Evolutionary conservation across 2,888 invertebrate genomes (phyloP), one percentile per base, ranked within the genome.

Genomic region (Diarsia mendica): DNA sequence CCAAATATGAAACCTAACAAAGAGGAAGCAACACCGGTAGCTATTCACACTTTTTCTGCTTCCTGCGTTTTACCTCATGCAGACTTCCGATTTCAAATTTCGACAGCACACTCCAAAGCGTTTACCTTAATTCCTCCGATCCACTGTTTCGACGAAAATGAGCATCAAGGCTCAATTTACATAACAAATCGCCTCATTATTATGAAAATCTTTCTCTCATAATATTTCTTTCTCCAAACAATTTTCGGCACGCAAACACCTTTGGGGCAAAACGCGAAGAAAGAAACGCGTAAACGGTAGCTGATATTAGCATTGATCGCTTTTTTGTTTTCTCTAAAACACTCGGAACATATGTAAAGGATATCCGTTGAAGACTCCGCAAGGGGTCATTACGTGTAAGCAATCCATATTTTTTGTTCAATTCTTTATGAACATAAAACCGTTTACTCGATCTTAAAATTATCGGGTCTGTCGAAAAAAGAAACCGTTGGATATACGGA

Each of bases 171-270:
- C 84, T 74, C 73, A 87, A 91, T 91, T 91, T 89, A 83, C 89
- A 91, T 90, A 90, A 86, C 85, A 89, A 89, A 85, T 88, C 85
- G 83, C 72, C 84, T 80, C 72, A 89, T 91, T 88, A 89, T 92
- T 89, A 90, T 87, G 87, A 77, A 90, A 92, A 92, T 89, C 89
- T 88, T 87, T 82, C 76, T 85, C 83, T 82, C 85, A 84, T 88
- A 87, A 90, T 89, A 88, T 91, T 91, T 90, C 90, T 86, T 91
- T 90, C 90, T 86, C 83, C 88, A 85, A 87, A 91, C 91, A 93
- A 95, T 96, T 95, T 95, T 93, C 93, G 91, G 92, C 96, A 96
- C 95, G 95, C 95, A 94, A 94, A 92, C 89, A 84, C 84, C 90
- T 90, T 86, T 82, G 82, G 88, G 90, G 87, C 87, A 90, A 90